Conservation (phyloP, 2,797 vertebrate species). For the Pampus argenteus region DNA sequence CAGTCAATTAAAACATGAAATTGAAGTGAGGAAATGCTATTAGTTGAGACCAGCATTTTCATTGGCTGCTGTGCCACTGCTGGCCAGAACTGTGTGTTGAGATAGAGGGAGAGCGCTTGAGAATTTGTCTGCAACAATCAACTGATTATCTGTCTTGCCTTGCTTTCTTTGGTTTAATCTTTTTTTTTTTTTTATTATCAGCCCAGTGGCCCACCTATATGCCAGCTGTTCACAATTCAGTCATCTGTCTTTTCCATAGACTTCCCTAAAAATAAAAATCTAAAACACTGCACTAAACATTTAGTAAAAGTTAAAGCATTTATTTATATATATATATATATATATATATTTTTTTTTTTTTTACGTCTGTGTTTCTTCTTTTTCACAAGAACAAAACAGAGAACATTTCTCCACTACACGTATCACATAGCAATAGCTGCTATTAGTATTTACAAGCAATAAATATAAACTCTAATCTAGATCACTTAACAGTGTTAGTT, state of each 20-base stretch:
- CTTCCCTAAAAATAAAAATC: too few species aligned
- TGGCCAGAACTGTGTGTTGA: slow-evolving; percentile 34
- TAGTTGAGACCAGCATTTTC: slow-evolving; percentile 66
- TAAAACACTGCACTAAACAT: not conserved
- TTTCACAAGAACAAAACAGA: too few species aligned
- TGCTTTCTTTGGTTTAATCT: slow-evolving; percentile 28
- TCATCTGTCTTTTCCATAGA: not conserved
- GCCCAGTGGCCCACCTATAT: slow-evolving; percentile 10
- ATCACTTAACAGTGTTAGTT: slow-evolving; percentile 13
- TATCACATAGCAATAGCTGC: not conserved
- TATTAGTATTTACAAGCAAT: not conserved
- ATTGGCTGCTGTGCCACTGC: slow-evolving; percentile 53
- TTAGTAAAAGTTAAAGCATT: too few species aligned
- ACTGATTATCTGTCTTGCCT: slow-evolving; percentile 26
- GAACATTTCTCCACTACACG: not conserved
- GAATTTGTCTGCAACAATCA: slow-evolving; percentile 15
- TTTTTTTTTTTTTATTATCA: slow-evolving; percentile 6
- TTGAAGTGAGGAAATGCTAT: slow-evolving; percentile 78
- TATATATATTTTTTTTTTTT: too few species aligned
- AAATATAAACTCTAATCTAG: not conserved
- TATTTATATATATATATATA: too few species aligned
- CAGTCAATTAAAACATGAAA: slow-evolving; percentile 71
- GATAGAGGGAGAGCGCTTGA: slow-evolving; percentile 20
- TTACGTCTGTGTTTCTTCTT: too few species aligned
- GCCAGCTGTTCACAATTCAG: slow-evolving; percentile 4